Percentiles rank a stretch among this genome's conserved stretches.
Evolutionary conservation across 2,797 vertebrate species (phyloP).

Genomic region (Acrocephalus scirpaceus): DNA sequence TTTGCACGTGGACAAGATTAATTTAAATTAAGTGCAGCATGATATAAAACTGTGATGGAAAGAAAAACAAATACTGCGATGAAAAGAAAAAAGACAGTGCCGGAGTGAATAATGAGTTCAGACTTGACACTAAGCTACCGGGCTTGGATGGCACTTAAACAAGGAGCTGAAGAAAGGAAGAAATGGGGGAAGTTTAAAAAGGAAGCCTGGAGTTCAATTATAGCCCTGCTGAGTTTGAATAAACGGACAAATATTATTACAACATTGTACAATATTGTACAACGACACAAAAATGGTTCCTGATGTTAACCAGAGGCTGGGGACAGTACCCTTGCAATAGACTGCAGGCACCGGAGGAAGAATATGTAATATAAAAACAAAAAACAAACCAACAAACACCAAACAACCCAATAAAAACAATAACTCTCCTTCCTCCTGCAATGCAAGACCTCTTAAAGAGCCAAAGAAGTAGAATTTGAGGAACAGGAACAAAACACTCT

Average conservation of each 20-base stretch:
- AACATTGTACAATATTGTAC: neutral
- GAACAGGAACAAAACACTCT: neutral
- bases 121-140: neutral
- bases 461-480: neutral
- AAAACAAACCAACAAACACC: neutral
- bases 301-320: neutral
- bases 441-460: neutral
- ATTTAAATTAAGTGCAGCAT: neutral
- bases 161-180: neutral
- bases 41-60: neutral
- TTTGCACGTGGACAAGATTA: neutral
- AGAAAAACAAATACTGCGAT: neutral
- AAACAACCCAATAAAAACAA: neutral
- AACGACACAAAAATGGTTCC: neutral
- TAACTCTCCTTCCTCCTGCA: neutral
- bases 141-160: neutral
- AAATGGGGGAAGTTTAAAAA: neutral
- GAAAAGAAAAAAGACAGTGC: neutral
- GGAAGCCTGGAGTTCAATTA: neutral
- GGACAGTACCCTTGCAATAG: neutral
- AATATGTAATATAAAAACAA: neutral
- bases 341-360: neutral
- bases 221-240: neutral
- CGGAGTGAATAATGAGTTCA: fast-evolving
- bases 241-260: neutral